phyloP scores from a whole-genome alignment of 1,140 invertebrate species.

The Drosophila parvula region DNA sequence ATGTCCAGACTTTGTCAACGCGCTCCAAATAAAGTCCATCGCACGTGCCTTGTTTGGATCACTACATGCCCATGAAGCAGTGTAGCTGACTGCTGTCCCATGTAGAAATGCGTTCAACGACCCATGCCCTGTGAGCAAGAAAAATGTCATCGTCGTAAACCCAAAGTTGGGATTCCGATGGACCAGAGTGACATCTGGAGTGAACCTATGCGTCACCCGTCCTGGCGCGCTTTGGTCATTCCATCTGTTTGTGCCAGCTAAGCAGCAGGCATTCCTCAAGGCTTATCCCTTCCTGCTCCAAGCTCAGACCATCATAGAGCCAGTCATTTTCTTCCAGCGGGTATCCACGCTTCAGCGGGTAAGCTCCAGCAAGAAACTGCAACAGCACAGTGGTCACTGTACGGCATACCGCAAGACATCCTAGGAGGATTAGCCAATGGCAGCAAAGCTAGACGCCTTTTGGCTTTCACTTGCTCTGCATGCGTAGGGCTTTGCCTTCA shows the following conservation, averaged over 20 bases:
- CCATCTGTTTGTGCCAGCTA: constrained; percentile 25
- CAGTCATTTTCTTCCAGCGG: neutral
- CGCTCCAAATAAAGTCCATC: constrained; percentile 7
- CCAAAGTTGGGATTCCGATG: constrained; percentile 6
- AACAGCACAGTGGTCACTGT: too few species aligned
- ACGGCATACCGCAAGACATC: too few species aligned
- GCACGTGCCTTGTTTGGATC: neutral
- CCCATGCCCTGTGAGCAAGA: neutral
- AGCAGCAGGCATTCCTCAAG: constrained; percentile 6
- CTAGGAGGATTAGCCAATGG: too few species aligned
- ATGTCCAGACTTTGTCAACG: neutral
- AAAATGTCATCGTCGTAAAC: constrained; percentile 11
- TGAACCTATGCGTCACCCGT: constrained; percentile 8
- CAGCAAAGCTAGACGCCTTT: too few species aligned
- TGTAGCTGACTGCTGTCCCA: neutral
- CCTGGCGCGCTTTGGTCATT: constrained; percentile 24
- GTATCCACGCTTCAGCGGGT: constrained; percentile 12
- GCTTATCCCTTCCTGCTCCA: neutral
- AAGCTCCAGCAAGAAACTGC: too few species aligned
- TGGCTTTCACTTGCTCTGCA: too few species aligned
- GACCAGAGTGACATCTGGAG: constrained; percentile 15
- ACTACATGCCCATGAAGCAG: neutral
- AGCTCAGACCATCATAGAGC: neutral
- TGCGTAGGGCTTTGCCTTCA: too few species aligned
- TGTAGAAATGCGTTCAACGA: constrained; percentile 1